Percentiles rank a stretch among this genome's conserved stretches.
These are phyloP conservation scores for Hermaeophaga mercurialis DNA, from an alignment of 2,888 invertebrate species.

Conservation along the genomic window DNA sequence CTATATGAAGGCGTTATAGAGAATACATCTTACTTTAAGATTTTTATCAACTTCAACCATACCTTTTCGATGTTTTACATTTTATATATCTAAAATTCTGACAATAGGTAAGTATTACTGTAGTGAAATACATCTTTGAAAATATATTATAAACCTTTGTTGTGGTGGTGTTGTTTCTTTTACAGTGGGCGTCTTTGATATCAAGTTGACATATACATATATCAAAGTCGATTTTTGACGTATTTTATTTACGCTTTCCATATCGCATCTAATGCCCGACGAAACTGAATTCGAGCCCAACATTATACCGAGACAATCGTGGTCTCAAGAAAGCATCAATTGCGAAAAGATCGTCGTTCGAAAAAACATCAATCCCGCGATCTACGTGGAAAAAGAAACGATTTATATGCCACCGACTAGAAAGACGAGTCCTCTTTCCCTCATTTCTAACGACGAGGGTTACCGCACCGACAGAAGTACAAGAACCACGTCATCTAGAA, in stretches of 20 bases:
- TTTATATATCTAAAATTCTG: too few relatives aligned
- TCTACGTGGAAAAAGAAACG: conserved; percentile 60
- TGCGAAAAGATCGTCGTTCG: conserved; percentile 39
- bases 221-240: too few relatives aligned
- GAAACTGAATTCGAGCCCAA: conserved; percentile 8
- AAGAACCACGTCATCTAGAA: conserved; percentile 12
- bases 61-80: too few relatives aligned
- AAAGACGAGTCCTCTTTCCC: conserved; percentile 42
- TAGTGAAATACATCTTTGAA: too few relatives aligned
- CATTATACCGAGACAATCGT: conserved; percentile 13
- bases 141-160: too few relatives aligned
- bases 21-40: too few relatives aligned
- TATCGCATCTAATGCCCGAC: conserved; percentile 19
- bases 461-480: conserved; percentile 3
- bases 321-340: conserved; percentile 29
- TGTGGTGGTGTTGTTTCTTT: too few relatives aligned
- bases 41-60: too few relatives aligned
- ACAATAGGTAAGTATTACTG: too few relatives aligned
- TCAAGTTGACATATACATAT: too few relatives aligned
- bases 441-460: conserved; percentile 17
- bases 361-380: conserved; percentile 66
- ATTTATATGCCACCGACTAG: conserved; percentile 36
- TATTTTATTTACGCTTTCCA: conserved; percentile 13
- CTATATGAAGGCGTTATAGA: too few relatives aligned
- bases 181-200: too few relatives aligned